Evolutionary conservation across 2,113 vertebrate genomes (phyloP).

Genomic region (Corydoras maculifer): DNA sequence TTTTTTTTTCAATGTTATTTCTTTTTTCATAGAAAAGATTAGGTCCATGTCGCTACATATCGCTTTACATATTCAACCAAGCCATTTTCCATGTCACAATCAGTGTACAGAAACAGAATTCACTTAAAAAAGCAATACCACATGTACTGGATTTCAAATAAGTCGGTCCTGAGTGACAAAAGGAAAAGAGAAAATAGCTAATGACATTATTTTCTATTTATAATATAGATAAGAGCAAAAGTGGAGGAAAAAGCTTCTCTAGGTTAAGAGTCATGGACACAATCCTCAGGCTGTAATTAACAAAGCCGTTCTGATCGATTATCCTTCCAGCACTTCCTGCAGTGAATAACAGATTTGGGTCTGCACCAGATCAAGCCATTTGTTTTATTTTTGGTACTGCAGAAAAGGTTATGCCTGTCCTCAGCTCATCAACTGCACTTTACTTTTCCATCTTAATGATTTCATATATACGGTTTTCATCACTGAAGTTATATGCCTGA

Average conservation of each 20-base stretch:
- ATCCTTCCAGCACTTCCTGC: slow-evolving; percentile 51
- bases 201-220: background rate
- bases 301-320: slow-evolving; percentile 58
- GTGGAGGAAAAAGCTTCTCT: slow-evolving; percentile 4
- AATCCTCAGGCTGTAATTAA: slow-evolving; percentile 60
- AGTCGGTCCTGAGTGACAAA: no score
- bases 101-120: no score
- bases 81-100: no score
- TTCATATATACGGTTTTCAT: background rate
- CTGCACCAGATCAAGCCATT: slow-evolving; percentile 31
- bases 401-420: slow-evolving; percentile 21
- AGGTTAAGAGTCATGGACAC: slow-evolving; percentile 16
- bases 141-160: no score
- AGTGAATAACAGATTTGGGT: slow-evolving; percentile 50
- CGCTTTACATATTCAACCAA: no score
- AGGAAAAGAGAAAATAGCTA: background rate
- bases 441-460: background rate
- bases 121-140: no score
- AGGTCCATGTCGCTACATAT: no score
- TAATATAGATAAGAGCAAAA: slow-evolving; percentile 1
- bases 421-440: slow-evolving; percentile 3
- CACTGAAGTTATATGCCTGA: background rate
- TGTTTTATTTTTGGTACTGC: slow-evolving; percentile 38
- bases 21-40: no score
- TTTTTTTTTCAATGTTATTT: no score